phyloP scores from a whole-genome alignment of 2,797 vertebrate genomes.

The Acipenser ruthenus region DNA sequence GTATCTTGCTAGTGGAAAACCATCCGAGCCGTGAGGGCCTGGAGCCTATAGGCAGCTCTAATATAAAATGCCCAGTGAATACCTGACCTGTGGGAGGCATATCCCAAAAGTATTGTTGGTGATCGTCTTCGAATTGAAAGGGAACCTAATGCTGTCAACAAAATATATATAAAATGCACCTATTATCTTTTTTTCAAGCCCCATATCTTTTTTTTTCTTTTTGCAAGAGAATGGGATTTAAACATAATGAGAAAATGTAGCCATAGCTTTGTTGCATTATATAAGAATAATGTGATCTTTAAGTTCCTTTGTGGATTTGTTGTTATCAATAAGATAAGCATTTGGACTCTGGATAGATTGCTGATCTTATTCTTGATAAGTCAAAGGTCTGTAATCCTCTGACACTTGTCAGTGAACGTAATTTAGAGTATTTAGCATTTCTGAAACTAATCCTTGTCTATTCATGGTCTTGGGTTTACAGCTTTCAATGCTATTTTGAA shows the following conservation, averaged over 20 bases:
- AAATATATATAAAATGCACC: too few relatives aligned
- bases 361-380: conserved; percentile 27
- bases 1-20: too few relatives aligned
- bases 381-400: conserved; percentile 23
- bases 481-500: conserved; percentile 37
- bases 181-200: conserved; percentile 35
- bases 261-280: conserved; percentile 37
- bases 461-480: conserved; percentile 27
- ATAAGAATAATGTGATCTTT: conserved; percentile 32
- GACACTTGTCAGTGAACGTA: conserved; percentile 22
- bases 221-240: conserved; percentile 46
- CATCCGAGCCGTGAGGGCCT: too few relatives aligned
- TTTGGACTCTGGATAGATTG: conserved; percentile 35
- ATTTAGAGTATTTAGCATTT: conserved; percentile 22
- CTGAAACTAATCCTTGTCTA: background rate
- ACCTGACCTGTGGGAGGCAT: too few relatives aligned
- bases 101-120: too few relatives aligned
- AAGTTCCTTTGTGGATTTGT: conserved; percentile 37
- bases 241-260: conserved; percentile 52
- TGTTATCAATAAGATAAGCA: conserved; percentile 33
- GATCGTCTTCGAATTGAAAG: too few relatives aligned
- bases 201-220: conserved; percentile 38
- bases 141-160: too few relatives aligned
- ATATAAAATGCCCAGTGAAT: too few relatives aligned
- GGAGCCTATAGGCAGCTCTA: too few relatives aligned